A percentile compares a stretch with the other conserved stretches of the same genome.
These are phyloP conservation scores for Mobula birostris DNA, from an alignment of 2,113 vertebrate genomes.

Conservation along the genomic window DNA sequence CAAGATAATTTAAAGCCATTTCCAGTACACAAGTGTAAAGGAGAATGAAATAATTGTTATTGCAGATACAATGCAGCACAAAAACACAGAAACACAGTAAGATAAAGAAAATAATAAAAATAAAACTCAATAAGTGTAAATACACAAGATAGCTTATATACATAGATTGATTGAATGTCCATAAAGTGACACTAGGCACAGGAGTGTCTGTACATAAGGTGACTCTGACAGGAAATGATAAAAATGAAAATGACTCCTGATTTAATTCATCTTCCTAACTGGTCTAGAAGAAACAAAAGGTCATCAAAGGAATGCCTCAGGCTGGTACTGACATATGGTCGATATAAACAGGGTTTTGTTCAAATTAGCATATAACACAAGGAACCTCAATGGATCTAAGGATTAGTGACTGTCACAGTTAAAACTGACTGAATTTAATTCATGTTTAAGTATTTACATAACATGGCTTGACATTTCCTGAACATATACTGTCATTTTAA, in stretches of 20 bases:
- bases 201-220: too few relatives aligned
- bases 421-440: constrained; percentile 15
- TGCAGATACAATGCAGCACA: too few relatives aligned
- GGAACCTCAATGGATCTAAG: background rate
- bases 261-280: constrained; percentile 9
- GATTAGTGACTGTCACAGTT: background rate
- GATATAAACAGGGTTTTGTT: constrained; percentile 16
- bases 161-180: too few relatives aligned
- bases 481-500: background rate
- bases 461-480: constrained; percentile 2
- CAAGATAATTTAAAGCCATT: too few relatives aligned
- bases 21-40: too few relatives aligned
- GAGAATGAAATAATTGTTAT: too few relatives aligned
- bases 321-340: constrained; percentile 29
- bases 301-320: constrained; percentile 4
- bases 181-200: too few relatives aligned
- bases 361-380: constrained; percentile 17
- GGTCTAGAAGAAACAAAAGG: background rate
- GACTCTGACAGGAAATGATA: too few relatives aligned
- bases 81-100: too few relatives aligned
- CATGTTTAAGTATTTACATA: background rate
- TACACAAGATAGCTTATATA: too few relatives aligned
- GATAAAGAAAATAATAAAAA: too few relatives aligned
- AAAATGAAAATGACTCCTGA: background rate
- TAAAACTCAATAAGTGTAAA: too few relatives aligned